Evolutionary conservation across 2,113 vertebrate genomes (phyloP).

Genomic region (Pterocles orientalis): DNA sequence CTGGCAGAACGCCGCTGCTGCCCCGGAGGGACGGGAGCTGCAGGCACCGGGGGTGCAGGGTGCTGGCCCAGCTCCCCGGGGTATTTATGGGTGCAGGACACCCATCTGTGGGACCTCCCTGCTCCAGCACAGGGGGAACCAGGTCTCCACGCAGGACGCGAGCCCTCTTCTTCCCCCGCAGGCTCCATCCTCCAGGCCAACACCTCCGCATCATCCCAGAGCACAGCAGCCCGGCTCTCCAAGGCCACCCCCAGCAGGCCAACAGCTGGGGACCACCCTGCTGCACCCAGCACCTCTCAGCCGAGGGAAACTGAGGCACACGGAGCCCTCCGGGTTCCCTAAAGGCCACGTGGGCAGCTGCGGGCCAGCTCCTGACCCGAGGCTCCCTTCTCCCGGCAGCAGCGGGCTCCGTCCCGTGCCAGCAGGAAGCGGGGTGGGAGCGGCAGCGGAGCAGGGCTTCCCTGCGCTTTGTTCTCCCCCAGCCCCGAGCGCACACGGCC

Average conservation of each 20-base stretch:
- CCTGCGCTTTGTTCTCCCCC: slow-evolving; percentile 55
- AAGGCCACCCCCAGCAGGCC: not conserved
- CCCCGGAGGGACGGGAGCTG: not conserved
- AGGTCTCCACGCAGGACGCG: accelerated
- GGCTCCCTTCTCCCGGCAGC: not conserved
- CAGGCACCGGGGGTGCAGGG: not conserved
- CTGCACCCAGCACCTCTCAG: not conserved
- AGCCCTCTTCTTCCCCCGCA: not conserved
- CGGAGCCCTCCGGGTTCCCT: not conserved
- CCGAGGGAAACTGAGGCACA: not conserved
- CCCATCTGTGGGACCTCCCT: not conserved
- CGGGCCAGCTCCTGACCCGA: accelerated
- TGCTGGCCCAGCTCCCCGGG: not conserved
- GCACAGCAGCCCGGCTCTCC: not conserved
- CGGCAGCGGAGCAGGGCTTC: slow-evolving; percentile 16
- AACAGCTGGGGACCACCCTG: not conserved
- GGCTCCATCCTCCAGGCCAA: not conserved
- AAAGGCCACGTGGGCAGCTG: not conserved
- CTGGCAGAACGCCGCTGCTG: not conserved
- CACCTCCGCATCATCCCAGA: not conserved
- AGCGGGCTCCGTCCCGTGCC: not conserved
- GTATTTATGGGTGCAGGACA: not conserved
- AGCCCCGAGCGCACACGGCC: not conserved
- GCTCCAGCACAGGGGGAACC: not conserved
- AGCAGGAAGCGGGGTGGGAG: slow-evolving; percentile 50